Conservation (phyloP, 2,797 vertebrate species). For the Gymnoscopelus microlampas region DNA sequence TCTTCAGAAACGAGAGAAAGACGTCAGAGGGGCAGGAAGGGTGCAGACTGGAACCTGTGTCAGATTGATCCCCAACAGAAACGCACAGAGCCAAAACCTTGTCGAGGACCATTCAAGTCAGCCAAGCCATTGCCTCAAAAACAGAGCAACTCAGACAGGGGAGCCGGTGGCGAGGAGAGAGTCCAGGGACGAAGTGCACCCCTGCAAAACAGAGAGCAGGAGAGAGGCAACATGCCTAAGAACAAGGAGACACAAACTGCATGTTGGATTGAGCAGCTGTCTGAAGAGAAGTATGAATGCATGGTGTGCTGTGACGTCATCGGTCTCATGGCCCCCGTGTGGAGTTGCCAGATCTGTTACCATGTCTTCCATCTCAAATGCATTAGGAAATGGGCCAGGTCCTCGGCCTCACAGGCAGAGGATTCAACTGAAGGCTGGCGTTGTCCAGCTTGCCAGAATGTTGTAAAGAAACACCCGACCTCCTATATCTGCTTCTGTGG, state of each 20-base stretch:
- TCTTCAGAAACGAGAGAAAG: slow-evolving; percentile 40
- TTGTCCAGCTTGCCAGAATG: slow-evolving; percentile 97
- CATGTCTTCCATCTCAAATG: slow-evolving; percentile 98
- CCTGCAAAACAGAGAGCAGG: slow-evolving; percentile 77
- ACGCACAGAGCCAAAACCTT: slow-evolving; percentile 51
- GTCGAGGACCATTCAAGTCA: slow-evolving; percentile 81
- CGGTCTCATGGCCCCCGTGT: slow-evolving; percentile 89
- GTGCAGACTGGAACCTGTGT: slow-evolving; percentile 39
- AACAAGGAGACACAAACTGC: slow-evolving; percentile 94
- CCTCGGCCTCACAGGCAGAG: slow-evolving; percentile 95
- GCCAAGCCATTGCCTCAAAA: slow-evolving; percentile 57
- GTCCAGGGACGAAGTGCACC: slow-evolving; percentile 73
- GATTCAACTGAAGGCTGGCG: slow-evolving; percentile 94
- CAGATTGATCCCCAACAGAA: slow-evolving; percentile 46
- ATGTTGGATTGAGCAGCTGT: slow-evolving; percentile 96
- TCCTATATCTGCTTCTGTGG: slow-evolving; percentile 96
- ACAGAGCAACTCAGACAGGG: slow-evolving; percentile 45
- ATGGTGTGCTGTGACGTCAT: slow-evolving; percentile 98
- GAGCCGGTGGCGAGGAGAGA: slow-evolving; percentile 46
- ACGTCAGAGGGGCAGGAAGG: slow-evolving; percentile 48
- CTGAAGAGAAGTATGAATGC: slow-evolving; percentile 97
- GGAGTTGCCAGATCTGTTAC: slow-evolving; percentile 97
- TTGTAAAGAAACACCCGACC: slow-evolving; percentile 86
- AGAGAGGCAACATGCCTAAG: slow-evolving; percentile 79
- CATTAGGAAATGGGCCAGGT: slow-evolving; percentile 98